Percentiles rank a stretch among this genome's conserved stretches.
Evolutionary conservation across 37 sponge, comb jelly and placozoan genomes (phyloP).

Genomic region (Cliona cf. orientalis): DNA sequence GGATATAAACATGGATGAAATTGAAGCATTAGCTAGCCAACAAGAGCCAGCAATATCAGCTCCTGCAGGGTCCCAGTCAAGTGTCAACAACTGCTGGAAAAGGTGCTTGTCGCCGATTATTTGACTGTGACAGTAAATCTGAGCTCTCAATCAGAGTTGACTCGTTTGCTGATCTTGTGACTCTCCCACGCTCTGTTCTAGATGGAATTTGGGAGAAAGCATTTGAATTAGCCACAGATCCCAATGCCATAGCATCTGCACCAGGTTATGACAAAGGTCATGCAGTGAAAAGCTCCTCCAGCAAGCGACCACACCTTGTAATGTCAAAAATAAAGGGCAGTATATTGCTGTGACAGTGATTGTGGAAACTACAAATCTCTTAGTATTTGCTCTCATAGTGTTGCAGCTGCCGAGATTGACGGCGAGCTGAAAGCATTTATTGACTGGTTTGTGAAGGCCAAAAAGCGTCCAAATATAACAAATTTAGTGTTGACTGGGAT

Average conservation of each 20-base stretch:
- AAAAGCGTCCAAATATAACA: neutral
- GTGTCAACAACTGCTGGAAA: too few species aligned
- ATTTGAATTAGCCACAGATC: neutral
- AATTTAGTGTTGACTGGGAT: neutral
- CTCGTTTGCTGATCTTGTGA: neutral
- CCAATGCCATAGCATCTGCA: neutral
- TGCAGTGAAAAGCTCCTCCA: neutral
- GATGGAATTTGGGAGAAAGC: neutral
- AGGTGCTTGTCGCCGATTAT: neutral
- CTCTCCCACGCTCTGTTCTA: neutral
- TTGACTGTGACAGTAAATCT: neutral
- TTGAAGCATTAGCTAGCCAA: neutral
- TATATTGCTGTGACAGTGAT: neutral
- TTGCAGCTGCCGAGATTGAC: neutral
- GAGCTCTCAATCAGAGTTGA: neutral
- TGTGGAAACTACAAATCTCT: neutral
- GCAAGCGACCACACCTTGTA: neutral
- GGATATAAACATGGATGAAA: neutral
- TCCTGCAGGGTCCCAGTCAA: too few species aligned
- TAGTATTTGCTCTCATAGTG: neutral
- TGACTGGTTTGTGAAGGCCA: neutral
- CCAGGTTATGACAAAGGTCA: neutral
- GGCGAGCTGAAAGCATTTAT: neutral
- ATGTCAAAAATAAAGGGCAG: neutral
- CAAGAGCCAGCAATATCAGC: neutral